phyloP scores from a whole-genome alignment of 2,113 vertebrate species.

The Ctenodactylus gundi region DNA sequence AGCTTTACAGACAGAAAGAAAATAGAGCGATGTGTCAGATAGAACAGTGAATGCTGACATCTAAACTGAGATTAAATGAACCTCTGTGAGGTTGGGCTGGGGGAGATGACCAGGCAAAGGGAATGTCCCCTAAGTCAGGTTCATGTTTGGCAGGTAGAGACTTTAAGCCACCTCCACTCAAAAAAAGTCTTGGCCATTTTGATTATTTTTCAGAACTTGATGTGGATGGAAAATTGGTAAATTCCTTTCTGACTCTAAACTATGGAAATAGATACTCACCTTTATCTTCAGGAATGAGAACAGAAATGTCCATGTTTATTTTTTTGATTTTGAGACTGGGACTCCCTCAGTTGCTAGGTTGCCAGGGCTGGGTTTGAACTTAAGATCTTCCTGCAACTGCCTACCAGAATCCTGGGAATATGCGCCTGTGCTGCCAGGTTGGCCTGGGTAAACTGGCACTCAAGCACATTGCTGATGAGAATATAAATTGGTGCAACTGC shows the following conservation, averaged over 20 bases:
- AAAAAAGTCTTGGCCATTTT: conserved; percentile 23
- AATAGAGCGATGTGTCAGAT: neutral
- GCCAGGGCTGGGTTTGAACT: no score
- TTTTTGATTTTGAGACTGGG: no score
- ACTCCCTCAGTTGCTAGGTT: no score
- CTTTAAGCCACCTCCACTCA: neutral
- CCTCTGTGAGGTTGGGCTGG: neutral
- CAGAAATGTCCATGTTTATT: neutral
- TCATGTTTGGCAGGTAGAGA: neutral
- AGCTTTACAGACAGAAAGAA: neutral
- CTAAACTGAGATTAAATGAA: neutral
- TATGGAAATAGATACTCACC: neutral
- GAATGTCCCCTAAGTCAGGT: neutral
- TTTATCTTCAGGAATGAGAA: neutral
- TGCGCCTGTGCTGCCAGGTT: neutral
- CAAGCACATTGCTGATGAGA: neutral
- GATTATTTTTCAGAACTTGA: conserved; percentile 1
- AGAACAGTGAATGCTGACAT: neutral
- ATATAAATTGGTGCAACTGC: neutral
- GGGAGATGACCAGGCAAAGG: neutral
- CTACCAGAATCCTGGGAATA: neutral
- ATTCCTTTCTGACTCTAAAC: conserved; percentile 23
- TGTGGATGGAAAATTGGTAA: neutral
- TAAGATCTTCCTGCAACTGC: no score
- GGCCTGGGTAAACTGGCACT: neutral